Conservation (phyloP, 2,888 invertebrate genomes). For the Syritta pipiens region DNA sequence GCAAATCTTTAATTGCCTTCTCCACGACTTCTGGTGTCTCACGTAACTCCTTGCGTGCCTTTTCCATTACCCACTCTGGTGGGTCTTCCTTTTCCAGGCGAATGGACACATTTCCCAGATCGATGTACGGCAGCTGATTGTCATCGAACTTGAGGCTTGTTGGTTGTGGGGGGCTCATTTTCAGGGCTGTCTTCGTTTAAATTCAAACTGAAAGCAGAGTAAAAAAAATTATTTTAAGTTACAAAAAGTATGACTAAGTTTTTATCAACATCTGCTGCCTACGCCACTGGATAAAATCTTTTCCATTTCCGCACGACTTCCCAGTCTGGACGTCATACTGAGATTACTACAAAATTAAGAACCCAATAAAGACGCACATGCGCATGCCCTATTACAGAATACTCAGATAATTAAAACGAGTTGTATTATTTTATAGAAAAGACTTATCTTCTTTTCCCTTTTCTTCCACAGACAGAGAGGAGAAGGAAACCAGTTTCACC, state of each 20-base stretch:
- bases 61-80: constrained; percentile 82
- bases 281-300: too few species aligned
- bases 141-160: constrained; percentile 80
- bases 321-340: background rate
- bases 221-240: background rate
- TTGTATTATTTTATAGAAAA: too few species aligned
- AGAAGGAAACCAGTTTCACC: background rate
- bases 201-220: constrained; percentile 24
- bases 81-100: constrained; percentile 83
- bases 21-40: constrained; percentile 85
- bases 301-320: background rate
- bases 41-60: constrained; percentile 85
- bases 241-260: background rate
- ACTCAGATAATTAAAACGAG: too few species aligned
- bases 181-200: background rate
- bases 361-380: background rate
- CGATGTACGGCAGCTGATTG: constrained; percentile 82
- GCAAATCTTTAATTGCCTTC: constrained; percentile 82
- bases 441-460: background rate
- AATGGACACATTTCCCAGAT: constrained; percentile 82
- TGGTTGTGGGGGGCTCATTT: constrained; percentile 58
- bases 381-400: too few species aligned
- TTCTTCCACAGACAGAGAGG: background rate
- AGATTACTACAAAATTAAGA: background rate
- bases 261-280: background rate